A percentile compares a stretch with the other conserved stretches of the same genome.
phyloP scores from a whole-genome alignment of 2,888 invertebrate species.

The Thecocarcelia acutangulata region DNA sequence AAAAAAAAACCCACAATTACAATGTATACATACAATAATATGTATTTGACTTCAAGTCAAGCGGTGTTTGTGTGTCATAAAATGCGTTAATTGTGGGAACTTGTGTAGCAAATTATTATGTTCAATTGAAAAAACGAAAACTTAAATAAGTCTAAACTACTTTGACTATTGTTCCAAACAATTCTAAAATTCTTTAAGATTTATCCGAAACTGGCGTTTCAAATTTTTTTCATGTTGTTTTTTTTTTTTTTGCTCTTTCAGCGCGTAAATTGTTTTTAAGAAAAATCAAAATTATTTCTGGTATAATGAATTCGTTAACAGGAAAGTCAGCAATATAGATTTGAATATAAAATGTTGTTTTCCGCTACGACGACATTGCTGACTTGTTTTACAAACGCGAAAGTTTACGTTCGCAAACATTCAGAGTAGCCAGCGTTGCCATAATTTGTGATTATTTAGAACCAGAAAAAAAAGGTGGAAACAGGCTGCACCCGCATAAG shows the following conservation, averaged over 20 bases:
- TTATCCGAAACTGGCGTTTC: neutral
- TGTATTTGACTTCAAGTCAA: conserved; percentile 33
- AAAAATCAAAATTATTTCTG: too few species aligned
- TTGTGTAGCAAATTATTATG: conserved; percentile 30
- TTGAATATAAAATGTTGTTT: too few species aligned
- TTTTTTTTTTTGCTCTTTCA: neutral
- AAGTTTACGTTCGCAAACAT: too few species aligned
- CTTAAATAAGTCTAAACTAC: conserved; percentile 14
- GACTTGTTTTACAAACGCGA: too few species aligned
- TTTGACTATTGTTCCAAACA: conserved; percentile 11
- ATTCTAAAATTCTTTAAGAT: neutral
- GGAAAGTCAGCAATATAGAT: too few species aligned
- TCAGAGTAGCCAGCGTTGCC: too few species aligned
- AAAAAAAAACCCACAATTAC: conserved; percentile 16
- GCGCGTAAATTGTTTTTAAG: too few species aligned
- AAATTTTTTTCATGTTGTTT: neutral
- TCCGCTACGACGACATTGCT: too few species aligned
- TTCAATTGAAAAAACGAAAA: conserved; percentile 2
- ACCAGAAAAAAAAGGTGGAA: too few species aligned
- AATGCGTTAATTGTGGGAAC: conserved; percentile 64
- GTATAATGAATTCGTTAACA: too few species aligned
- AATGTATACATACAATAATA: neutral
- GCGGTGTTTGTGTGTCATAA: conserved; percentile 31
- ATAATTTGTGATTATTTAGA: too few species aligned
- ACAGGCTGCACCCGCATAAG: too few species aligned